Evolutionary conservation across 2,888 invertebrate species (phyloP).

Genomic region (Dusona sp.): DNA sequence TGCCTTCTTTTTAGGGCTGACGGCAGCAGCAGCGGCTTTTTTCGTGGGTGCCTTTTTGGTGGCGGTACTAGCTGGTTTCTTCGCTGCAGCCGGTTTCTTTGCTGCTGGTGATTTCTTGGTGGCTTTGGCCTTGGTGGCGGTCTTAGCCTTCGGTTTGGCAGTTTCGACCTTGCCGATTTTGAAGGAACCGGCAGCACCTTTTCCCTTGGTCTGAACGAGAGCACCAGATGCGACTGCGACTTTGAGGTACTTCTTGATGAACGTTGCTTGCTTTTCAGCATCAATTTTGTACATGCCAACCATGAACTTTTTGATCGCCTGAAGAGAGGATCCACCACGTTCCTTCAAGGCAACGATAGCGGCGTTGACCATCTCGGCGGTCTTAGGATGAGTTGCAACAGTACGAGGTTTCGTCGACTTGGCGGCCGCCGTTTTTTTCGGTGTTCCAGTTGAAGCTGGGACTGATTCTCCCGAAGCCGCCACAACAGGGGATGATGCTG

Average conservation of each 20-base stretch:
- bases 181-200: constrained; percentile 86
- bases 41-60: constrained; percentile 33
- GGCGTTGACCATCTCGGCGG: constrained; percentile 86
- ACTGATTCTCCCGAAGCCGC: constrained; percentile 67
- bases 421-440: constrained; percentile 68
- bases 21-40: constrained; percentile 31
- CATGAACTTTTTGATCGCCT: constrained; percentile 89
- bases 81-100: constrained; percentile 73
- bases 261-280: constrained; percentile 86
- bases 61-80: constrained; percentile 66
- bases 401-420: constrained; percentile 77
- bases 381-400: constrained; percentile 85
- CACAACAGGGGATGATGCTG: constrained; percentile 37
- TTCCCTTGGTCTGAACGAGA: constrained; percentile 87
- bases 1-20: constrained; percentile 41
- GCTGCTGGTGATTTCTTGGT: constrained; percentile 66
- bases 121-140: constrained; percentile 28
- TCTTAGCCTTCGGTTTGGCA: constrained; percentile 16
- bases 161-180: constrained; percentile 74
- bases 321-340: constrained; percentile 87
- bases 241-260: constrained; percentile 88
- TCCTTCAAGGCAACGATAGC: constrained; percentile 86
- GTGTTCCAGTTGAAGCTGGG: constrained; percentile 40
- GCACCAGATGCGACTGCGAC: constrained; percentile 86
- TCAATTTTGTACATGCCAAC: constrained; percentile 87